Evolutionary conservation across 37 sponge, comb jelly and placozoan species (phyloP).

Genomic region (Corticium candelabrum): DNA sequence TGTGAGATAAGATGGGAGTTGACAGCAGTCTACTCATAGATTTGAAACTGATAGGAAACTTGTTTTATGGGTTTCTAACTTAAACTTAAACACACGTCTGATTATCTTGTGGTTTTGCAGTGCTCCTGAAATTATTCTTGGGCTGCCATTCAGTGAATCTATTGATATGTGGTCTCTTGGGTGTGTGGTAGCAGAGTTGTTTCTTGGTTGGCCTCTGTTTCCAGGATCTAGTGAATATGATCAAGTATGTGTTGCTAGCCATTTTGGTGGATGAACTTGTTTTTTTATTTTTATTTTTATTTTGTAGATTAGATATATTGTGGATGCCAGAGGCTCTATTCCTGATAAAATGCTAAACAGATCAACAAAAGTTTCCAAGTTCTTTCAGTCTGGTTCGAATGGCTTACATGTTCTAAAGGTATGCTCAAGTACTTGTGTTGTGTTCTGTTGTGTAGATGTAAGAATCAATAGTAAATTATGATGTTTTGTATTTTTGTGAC

Average conservation of each 20-base stretch:
- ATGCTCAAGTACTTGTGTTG: too few species aligned
- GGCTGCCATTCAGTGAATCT: slow-evolving; percentile 61
- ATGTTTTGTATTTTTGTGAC: slow-evolving; percentile 6
- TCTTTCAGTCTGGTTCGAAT: slow-evolving; percentile 29
- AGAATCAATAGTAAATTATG: slow-evolving; percentile 20
- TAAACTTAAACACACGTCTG: too few species aligned
- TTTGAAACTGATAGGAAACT: too few species aligned
- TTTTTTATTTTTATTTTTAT: background rate
- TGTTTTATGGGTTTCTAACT: too few species aligned
- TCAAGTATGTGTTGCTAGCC: slow-evolving; percentile 48
- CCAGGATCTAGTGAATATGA: slow-evolving; percentile 81
- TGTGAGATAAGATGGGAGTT: background rate
- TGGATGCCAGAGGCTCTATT: slow-evolving; percentile 44
- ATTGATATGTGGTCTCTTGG: slow-evolving; percentile 96
- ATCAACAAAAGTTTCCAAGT: slow-evolving; percentile 30
- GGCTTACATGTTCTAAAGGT: too few species aligned
- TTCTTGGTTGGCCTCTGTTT: slow-evolving; percentile 89
- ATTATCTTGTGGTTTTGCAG: too few species aligned
- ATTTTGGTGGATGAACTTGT: too few species aligned
- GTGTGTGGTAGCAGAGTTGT: slow-evolving; percentile 89
- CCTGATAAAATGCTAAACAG: slow-evolving; percentile 40
- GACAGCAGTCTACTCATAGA: too few species aligned
- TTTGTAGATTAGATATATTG: slow-evolving; percentile 30
- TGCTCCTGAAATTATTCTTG: slow-evolving; percentile 91
- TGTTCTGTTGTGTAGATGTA: too few species aligned